Evolutionary conservation across 2,888 invertebrate genomes (phyloP).

Genomic region (Sialis lutaria): DNA sequence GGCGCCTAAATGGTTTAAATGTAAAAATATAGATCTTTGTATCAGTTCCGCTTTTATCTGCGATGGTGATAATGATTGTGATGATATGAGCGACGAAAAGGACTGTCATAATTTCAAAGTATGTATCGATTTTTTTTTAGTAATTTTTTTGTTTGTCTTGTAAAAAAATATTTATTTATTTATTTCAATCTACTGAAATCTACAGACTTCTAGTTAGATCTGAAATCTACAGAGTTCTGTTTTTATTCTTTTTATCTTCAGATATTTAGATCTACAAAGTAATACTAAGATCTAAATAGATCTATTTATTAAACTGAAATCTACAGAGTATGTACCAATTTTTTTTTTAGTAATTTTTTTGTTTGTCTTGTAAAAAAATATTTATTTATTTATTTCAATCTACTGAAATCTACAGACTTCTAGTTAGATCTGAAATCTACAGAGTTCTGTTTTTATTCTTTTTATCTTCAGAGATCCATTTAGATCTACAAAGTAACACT

Average conservation of each 20-base stretch:
- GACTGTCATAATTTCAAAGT: slow-evolving; percentile 1
- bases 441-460: too few relatives aligned
- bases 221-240: too few relatives aligned
- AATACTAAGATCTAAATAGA: too few relatives aligned
- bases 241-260: too few relatives aligned
- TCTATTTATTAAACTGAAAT: too few relatives aligned
- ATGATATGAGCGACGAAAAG: slow-evolving; percentile 3
- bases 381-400: background rate
- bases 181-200: background rate
- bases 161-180: background rate
- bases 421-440: too few relatives aligned
- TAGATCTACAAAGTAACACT: too few relatives aligned
- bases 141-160: background rate
- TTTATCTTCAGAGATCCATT: too few relatives aligned
- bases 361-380: background rate
- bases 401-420: too few relatives aligned
- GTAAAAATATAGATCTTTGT: slow-evolving; percentile 1
- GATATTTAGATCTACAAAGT: too few relatives aligned
- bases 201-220: too few relatives aligned
- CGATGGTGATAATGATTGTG: slow-evolving; percentile 4
- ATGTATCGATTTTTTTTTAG: background rate
- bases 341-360: background rate
- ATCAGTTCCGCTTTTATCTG: slow-evolving; percentile 1
- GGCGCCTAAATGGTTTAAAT: slow-evolving; percentile 3
- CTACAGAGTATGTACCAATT: background rate